Conservation (phyloP, 2,113 vertebrate species). For the Okapia johnstoni region DNA sequence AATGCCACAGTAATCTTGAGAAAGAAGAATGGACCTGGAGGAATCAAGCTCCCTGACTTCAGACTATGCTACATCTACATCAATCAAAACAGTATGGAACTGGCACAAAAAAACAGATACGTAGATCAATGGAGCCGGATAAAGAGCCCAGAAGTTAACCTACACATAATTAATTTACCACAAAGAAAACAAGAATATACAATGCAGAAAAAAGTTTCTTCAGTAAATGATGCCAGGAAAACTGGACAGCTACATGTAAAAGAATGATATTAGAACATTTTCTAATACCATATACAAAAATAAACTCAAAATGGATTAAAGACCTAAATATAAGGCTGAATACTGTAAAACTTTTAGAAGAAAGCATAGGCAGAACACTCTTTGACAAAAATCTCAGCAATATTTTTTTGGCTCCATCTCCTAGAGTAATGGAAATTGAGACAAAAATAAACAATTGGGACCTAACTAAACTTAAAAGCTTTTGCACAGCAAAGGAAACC, state of each 20-base stretch:
- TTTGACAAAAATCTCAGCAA: neutral
- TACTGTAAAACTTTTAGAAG: neutral
- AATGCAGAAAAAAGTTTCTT: neutral
- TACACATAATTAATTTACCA: neutral
- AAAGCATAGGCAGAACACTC: neutral
- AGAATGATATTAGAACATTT: neutral
- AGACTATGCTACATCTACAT: neutral
- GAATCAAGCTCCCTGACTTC: neutral
- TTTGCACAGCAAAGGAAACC: neutral
- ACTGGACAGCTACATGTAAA: neutral
- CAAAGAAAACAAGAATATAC: neutral
- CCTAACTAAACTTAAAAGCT: neutral
- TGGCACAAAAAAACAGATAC: neutral
- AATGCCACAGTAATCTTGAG: neutral
- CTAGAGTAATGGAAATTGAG: neutral
- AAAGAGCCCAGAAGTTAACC: neutral
- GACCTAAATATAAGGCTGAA: neutral
- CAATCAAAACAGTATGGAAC: neutral
- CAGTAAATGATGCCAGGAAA: neutral
- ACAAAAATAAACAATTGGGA: neutral
- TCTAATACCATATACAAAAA: neutral
- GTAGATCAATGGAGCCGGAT: neutral
- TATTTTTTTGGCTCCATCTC: neutral
- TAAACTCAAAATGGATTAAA: neutral
- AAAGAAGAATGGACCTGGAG: neutral